Base-by-base conservation (phyloP, 37 sponge, comb jelly and placozoan genomes). In the Mnemiopsis leidyi region DNA sequence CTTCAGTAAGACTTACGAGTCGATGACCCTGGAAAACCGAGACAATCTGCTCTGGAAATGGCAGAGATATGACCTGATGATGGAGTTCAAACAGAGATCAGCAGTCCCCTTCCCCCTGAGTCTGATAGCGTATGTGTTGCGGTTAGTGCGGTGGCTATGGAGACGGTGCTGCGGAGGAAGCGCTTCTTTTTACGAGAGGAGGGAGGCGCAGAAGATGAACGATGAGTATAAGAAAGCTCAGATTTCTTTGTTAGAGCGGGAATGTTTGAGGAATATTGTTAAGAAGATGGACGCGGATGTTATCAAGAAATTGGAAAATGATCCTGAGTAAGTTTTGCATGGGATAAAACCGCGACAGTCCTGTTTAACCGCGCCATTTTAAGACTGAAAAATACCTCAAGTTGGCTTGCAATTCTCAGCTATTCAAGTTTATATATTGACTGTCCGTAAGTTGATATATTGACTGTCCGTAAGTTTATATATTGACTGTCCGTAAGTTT, bases 221-320 rank as follows among this genome's bases (percentile, higher is more conserved):
- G 73, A 69, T 20, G 73, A 69, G 73, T 69, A 69, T 25, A 69
- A 69, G 73, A 69, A 69, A 69, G 73, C 73, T 69, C 73, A 69
- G 73, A 69, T 69, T 16, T 69, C 24, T 3, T 25, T 69, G 73
- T 25, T 69, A 20, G 73, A 69, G 73, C 24, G 73, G 29, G 73
- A 69, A 25, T 69, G 73, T 25, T 20, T 69, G 73, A 69, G 29
- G 73, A 69, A 69, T 25, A 69, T 69, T 25, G 21, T 69, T 69
- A 69, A 69, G 73, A 25, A 69, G 73, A 69, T 25, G 1, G 73
- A 69, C 2, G 73, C n/a, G 7, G 73, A 69, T 3, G 73, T 3
- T 3, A 1, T 23, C 23, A 69, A 25, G 13, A 13, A 48, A 13
- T 13, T 5, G 5, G 61, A 13, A 18, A 48, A 13, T 48, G 61